Evolutionary conservation across 2,113 vertebrate genomes (phyloP).

Genomic region (Nansenia antarctica): DNA sequence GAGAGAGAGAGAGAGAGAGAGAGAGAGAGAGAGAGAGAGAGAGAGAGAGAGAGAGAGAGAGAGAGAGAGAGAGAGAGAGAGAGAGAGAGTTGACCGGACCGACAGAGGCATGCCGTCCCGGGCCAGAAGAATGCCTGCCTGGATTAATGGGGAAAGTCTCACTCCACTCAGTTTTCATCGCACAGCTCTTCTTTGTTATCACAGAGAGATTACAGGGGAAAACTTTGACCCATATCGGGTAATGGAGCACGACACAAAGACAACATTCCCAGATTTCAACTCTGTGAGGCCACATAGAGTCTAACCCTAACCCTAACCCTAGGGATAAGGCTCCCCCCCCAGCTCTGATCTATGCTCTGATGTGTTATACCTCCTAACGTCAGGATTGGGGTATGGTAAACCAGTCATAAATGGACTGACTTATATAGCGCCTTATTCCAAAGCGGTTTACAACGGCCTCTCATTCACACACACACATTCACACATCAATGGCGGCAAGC

Average conservation of each 20-base stretch:
- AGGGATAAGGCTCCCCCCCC: no score
- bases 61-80: no score
- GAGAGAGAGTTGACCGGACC: slow-evolving; percentile 18
- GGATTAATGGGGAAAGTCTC: slow-evolving; percentile 42
- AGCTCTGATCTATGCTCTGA: not conserved
- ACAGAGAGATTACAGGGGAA: slow-evolving; percentile 56
- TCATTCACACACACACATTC: no score
- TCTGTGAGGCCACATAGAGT: no score
- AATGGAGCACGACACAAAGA: slow-evolving; percentile 60
- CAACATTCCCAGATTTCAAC: slow-evolving; percentile 68
- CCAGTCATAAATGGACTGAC: no score
- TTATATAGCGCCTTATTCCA: no score
- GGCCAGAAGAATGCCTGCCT: slow-evolving; percentile 51
- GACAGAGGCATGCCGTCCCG: slow-evolving; percentile 14
- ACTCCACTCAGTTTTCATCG: slow-evolving; percentile 25
- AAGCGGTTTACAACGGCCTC: no score
- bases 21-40: no score
- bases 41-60: no score
- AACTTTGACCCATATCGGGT: slow-evolving; percentile 67
- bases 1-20: no score
- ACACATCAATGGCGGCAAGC: no score
- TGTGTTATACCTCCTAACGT: not conserved
- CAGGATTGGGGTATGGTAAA: not conserved
- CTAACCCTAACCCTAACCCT: no score
- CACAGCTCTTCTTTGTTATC: slow-evolving; percentile 55